Percentiles rank a stretch among this genome's conserved stretches.
phyloP scores from a whole-genome alignment of 1,140 invertebrate species.

The Megathymus violae region DNA sequence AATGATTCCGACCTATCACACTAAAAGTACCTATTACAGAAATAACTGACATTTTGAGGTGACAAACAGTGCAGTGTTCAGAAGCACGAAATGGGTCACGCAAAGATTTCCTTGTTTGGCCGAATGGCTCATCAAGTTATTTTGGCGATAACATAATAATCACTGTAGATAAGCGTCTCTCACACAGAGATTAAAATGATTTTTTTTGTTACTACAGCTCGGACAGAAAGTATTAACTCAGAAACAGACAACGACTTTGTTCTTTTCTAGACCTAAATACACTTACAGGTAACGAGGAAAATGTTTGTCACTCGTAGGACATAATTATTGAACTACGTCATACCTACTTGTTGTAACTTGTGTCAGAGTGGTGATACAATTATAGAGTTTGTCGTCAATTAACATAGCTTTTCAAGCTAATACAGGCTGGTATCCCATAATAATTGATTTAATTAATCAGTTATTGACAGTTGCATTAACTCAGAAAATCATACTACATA shows the following conservation, averaged over 20 bases:
- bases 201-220: slow-evolving; percentile 1
- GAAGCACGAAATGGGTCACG: slow-evolving; percentile 12
- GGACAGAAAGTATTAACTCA: not conserved
- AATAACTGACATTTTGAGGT: slow-evolving; percentile 2
- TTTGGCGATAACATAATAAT: slow-evolving; percentile 5
- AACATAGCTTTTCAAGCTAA: too few species aligned
- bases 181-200: not conserved
- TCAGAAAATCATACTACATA: too few species aligned
- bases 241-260: not conserved
- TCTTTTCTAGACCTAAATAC: slow-evolving; percentile 2
- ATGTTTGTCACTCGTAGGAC: too few species aligned
- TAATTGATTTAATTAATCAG: too few species aligned
- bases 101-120: slow-evolving; percentile 8
- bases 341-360: too few species aligned
- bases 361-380: too few species aligned
- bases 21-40: not conserved
- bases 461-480: too few species aligned
- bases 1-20: not conserved
- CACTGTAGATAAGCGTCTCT: not conserved
- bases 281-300: too few species aligned
- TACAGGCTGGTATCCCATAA: too few species aligned
- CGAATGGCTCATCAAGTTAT: slow-evolving; percentile 11
- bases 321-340: too few species aligned
- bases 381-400: too few species aligned
- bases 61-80: slow-evolving; percentile 1